Base-by-base conservation (phyloP, 2,113 vertebrate species). In the Nymphicus hollandicus region DNA sequence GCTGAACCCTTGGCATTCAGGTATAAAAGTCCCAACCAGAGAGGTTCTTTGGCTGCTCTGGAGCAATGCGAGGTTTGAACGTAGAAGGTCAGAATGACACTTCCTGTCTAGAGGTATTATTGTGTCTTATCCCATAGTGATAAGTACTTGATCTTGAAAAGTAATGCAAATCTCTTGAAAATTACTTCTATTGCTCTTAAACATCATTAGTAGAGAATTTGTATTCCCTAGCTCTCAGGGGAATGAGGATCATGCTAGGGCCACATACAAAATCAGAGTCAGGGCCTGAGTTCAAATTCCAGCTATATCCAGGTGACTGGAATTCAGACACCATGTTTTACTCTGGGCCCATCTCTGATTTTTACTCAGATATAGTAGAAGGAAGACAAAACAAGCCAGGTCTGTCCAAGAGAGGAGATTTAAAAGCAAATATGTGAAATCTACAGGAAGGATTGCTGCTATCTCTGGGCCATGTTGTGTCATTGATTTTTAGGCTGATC, bases 401-500 rank as follows among this genome's bases (percentile, higher is more conserved):
- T 81, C 72, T 93, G 70, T 93, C 56, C 56, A 69, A 55, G 70
- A 93, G 56, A 64, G 27, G 47, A 94, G 65, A 91, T 91, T 95
- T 95, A 88, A 81, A 93, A 96, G 88, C 66, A 68, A 83, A 90
- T 71, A 90, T 86, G 64, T 60, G 69, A 91, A 79, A 83, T 91
- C 91, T 89, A 82, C 89, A 83, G 93, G 88, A 95, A 90, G 86
- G 92, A 95, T 91, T 92, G 86, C 88, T 91, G n/a, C 86, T 93
- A 72, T 96, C 83, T 94, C 80, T 91, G 80, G 72, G 69, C 90
- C 83, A 56, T 94, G 86, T 61, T 94, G 92, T 94, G 76, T 74
- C 95, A 89, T 82, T 91, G 92, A 94, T 89, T 97, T 95, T 96
- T 72, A 89, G 90, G 69, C 53, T 88, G 88, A 96, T 96, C 86